phyloP scores from a whole-genome alignment of 2,888 invertebrate genomes.

The Epinotia bilunana region DNA sequence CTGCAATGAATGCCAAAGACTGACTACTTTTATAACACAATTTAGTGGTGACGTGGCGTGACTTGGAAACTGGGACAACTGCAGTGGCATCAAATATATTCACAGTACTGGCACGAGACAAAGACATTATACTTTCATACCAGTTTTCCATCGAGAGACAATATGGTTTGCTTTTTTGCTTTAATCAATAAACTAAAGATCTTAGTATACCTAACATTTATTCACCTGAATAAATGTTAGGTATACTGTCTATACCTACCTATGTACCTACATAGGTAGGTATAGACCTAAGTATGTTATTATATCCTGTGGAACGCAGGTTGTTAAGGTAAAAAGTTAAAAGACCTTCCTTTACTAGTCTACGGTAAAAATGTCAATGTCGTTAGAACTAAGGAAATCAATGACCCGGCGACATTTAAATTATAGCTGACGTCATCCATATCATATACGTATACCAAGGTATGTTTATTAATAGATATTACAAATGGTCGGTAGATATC shows the following conservation, averaged over 20 bases:
- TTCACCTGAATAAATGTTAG: no score
- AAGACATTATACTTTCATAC: neutral
- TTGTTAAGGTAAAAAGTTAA: conserved; percentile 7
- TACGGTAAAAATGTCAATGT: conserved; percentile 10
- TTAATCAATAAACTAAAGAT: neutral
- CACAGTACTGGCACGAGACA: neutral
- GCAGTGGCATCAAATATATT: neutral
- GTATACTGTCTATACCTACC: no score
- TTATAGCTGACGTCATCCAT: conserved; percentile 5
- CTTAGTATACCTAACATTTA: conserved; percentile 2
- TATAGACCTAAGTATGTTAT: neutral
- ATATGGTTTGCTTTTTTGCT: neutral
- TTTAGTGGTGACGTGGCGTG: conserved; percentile 24
- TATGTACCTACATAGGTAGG: neutral
- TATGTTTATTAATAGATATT: neutral
- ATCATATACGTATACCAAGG: neutral
- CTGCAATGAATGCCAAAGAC: conserved; percentile 34
- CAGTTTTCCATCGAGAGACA: neutral
- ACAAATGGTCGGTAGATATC: neutral
- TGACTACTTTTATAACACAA: conserved; percentile 32
- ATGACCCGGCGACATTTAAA: conserved; percentile 11
- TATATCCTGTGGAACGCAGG: conserved; percentile 3
- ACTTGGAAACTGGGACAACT: conserved; percentile 19
- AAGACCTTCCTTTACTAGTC: conserved; percentile 3
- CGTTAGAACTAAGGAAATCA: conserved; percentile 2